Percentiles rank a stretch among this genome's conserved stretches.
These are phyloP conservation scores for Ormyrus nitidulus DNA, from an alignment of 2,888 invertebrate species.

Conservation along the genomic window DNA sequence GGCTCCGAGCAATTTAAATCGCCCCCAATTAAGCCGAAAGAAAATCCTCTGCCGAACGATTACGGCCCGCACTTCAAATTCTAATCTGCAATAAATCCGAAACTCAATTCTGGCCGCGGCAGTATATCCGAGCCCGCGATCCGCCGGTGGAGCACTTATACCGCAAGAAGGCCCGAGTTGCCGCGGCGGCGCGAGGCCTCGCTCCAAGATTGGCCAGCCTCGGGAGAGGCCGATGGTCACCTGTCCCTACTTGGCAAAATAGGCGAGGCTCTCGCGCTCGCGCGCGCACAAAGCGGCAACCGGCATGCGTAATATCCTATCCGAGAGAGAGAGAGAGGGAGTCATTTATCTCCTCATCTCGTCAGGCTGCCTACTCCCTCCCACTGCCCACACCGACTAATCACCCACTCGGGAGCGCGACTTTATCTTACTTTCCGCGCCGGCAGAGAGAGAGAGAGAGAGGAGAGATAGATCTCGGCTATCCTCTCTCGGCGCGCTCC, in stretches of 20 bases:
- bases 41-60: too few relatives aligned
- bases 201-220: background rate
- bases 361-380: background rate
- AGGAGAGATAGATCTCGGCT: background rate
- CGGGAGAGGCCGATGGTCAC: conserved; percentile 31
- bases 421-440: conserved; percentile 24
- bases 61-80: too few relatives aligned
- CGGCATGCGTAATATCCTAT: conserved; percentile 21
- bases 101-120: too few relatives aligned
- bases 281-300: background rate
- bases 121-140: too few relatives aligned
- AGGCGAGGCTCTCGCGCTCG: conserved; percentile 26
- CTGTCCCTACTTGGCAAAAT: conserved; percentile 48
- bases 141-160: too few relatives aligned
- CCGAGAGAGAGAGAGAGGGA: background rate
- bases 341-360: conserved; percentile 41
- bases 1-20: too few relatives aligned
- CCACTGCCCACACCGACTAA: conserved; percentile 19
- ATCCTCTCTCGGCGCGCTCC: background rate
- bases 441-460: too few relatives aligned
- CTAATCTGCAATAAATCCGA: too few relatives aligned
- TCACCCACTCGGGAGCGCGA: conserved; percentile 31
- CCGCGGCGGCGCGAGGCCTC: background rate
- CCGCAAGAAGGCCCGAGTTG: too few relatives aligned
- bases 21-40: too few relatives aligned